Conservation (phyloP, 1,140 invertebrate genomes). For the Pogonognathellus flavescens region DNA sequence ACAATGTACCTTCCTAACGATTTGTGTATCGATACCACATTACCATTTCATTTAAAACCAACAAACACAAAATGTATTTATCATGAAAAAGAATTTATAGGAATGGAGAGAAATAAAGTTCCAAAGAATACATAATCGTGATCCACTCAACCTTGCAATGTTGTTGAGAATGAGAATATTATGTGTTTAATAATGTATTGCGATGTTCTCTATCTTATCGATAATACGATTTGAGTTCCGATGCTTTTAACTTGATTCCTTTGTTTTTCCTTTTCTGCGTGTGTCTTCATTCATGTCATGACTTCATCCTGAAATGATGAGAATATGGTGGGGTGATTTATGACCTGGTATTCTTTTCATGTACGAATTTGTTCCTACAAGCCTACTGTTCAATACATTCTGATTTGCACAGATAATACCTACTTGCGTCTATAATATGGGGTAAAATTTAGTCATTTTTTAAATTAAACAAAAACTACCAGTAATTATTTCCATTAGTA, state of each 20-base stretch:
- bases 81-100: constrained; percentile 7
- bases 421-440: no score
- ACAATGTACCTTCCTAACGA: neutral
- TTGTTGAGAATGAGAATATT: neutral
- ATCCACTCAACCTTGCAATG: constrained; percentile 8
- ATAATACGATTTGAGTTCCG: constrained; percentile 1
- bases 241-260: neutral
- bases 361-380: no score
- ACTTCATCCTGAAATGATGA: constrained; percentile 5
- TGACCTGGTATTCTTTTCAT: no score
- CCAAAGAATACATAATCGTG: constrained; percentile 24
- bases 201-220: constrained; percentile 21
- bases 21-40: neutral
- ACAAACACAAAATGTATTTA: neutral
- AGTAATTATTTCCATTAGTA: no score
- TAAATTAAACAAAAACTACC: no score
- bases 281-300: constrained; percentile 11
- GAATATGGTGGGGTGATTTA: neutral
- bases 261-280: neutral
- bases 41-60: neutral
- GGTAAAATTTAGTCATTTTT: no score
- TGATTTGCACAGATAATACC: no score
- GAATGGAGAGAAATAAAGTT: neutral
- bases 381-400: no score
- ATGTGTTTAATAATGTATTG: constrained; percentile 35